Base-by-base conservation (phyloP, 1,140 invertebrate genomes). In the Ylistrum balloti region DNA sequence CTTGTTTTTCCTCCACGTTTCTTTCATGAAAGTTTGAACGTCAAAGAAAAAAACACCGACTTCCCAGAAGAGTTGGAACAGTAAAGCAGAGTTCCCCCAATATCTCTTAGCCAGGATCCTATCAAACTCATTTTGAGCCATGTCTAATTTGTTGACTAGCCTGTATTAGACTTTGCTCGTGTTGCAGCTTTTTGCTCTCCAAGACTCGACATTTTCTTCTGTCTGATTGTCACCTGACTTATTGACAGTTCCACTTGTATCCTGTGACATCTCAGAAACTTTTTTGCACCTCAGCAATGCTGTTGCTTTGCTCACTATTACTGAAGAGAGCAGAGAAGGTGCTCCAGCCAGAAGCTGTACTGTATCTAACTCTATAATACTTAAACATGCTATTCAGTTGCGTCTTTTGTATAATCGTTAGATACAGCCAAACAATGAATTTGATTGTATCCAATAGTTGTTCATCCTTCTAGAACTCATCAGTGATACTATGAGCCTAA, bases 51-150 rank as follows among this genome's bases (percentile, higher is more conserved):
- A 33, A 86, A 35, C 38, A 33, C 32, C 85, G 33, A n/a, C 88
- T 88, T 38, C 38, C 45, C 33, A 48, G 33, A n/a, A 88, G 48
- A n/a, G 33, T 33, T 48, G 85, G 87, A 88, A 45, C 87, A 86
- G 22, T 22, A 17, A 85, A 74, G 0, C n/a, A 34, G 2, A 0
- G 35, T 33, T 35, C 35, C 48, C 33, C 90, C 90, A 91, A 33
- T 32, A 13, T 33, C 87, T 48, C n/a, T 32, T 91, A 20, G 28
- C 86, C n/a, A 91, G 32, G 28, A 88, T 32, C 22, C 33, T 13
- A n/a, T 91, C 87, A 38, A 91, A 32, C 33, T 88, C 87, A 33
- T 85, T 85, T 33, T 91, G 56, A 15, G 86, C 88, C 35, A 33
- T 38, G 1, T 34, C 45, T 33, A n/a, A 48, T 28, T 33, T 74